Evolutionary conservation across 2,888 invertebrate genomes (phyloP).

Genomic region (Melikaiella ostensackeni): DNA sequence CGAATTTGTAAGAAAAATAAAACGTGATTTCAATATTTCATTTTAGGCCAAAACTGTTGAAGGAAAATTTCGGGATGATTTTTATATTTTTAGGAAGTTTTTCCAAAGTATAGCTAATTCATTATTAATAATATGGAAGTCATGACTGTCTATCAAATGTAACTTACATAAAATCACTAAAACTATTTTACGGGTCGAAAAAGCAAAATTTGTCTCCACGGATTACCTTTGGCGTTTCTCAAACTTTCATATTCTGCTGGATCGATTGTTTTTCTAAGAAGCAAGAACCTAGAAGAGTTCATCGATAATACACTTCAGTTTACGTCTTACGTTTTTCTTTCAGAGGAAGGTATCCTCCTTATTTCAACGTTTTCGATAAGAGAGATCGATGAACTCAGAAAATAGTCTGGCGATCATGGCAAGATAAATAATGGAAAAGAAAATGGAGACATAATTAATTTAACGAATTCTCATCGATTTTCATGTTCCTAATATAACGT

Average conservation of each 20-base stretch:
- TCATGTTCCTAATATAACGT: not conserved
- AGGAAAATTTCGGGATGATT: no score
- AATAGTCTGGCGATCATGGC: constrained; percentile 34
- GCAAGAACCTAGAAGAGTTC: not conserved
- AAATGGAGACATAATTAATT: constrained; percentile 66
- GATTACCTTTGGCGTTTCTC: not conserved
- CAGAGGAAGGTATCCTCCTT: not conserved
- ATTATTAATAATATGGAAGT: no score
- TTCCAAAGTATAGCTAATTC: no score
- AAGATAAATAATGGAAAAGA: constrained; percentile 57
- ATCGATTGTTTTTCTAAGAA: not conserved
- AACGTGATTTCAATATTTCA: no score
- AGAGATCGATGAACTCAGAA: constrained; percentile 39
- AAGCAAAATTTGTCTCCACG: not conserved
- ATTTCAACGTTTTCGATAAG: not conserved
- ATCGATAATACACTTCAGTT: constrained; percentile 6
- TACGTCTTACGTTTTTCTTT: constrained; percentile 10
- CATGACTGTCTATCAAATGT: no score
- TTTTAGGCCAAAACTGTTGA: no score
- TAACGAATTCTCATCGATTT: constrained; percentile 47
- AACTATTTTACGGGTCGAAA: no score
- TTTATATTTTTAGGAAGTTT: no score
- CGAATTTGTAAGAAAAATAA: no score
- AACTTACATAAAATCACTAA: no score
- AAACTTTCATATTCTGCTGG: not conserved